phyloP scores from a whole-genome alignment of 2,113 vertebrate genomes.

The Gopherus flavomarginatus region DNA sequence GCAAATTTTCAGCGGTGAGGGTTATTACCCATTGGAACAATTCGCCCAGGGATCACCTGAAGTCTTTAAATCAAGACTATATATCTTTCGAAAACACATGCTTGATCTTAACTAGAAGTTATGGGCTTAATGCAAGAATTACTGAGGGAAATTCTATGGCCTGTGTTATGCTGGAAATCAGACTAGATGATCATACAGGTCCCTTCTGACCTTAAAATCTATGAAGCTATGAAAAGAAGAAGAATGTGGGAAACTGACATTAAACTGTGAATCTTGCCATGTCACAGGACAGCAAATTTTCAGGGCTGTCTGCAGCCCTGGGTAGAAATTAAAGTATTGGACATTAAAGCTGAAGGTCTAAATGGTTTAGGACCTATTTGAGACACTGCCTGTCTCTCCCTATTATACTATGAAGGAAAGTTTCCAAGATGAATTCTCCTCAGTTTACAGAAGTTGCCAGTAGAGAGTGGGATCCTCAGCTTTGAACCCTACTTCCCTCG shows the following conservation, averaged over 20 bases:
- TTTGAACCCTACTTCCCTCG: rapidly evolving
- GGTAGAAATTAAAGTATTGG: background rate
- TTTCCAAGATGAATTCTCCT: background rate
- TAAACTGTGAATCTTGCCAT: background rate
- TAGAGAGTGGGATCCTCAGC: background rate
- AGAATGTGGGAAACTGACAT: background rate
- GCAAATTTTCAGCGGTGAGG: background rate
- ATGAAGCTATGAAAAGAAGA: background rate
- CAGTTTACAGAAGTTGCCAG: background rate
- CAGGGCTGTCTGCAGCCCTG: background rate
- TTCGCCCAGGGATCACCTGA: background rate
- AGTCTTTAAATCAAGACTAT: background rate
- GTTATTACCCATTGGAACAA: background rate
- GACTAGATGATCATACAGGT: background rate
- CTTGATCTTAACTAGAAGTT: background rate
- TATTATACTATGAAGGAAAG: background rate
- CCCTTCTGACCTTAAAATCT: background rate
- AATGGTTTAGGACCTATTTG: background rate
- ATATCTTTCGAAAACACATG: background rate
- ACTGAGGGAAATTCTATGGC: background rate
- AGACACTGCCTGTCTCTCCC: background rate
- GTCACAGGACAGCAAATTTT: background rate
- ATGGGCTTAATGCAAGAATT: background rate
- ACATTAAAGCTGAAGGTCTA: background rate
- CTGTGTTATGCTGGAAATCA: background rate